phyloP scores from a whole-genome alignment of 1,140 invertebrate genomes.

The Aphis gossypii region DNA sequence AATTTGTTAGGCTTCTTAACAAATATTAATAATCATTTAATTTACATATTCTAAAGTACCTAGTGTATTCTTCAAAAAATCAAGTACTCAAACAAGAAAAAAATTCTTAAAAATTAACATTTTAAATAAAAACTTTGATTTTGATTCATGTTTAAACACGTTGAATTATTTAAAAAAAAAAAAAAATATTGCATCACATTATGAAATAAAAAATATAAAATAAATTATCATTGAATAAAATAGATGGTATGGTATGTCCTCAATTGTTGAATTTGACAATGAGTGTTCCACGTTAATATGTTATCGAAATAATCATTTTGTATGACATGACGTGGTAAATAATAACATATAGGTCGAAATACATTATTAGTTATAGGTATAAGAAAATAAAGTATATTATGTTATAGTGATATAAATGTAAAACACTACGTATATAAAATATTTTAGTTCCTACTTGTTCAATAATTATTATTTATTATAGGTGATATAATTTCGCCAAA shows the following conservation, averaged over 20 bases:
- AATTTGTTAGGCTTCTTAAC: not conserved
- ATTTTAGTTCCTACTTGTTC: too few relatives aligned
- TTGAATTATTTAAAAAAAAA: not conserved
- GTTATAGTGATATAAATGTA: too few relatives aligned
- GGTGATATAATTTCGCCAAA: not conserved
- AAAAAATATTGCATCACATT: not conserved
- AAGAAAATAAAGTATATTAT: too few relatives aligned
- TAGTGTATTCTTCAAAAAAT: not conserved
- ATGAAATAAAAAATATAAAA: not conserved
- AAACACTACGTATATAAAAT: too few relatives aligned
- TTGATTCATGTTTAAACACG: not conserved
- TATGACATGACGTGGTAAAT: not conserved
- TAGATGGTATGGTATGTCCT: not conserved
- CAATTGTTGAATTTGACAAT: not conserved
- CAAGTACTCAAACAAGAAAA: not conserved
- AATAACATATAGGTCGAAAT: not conserved
- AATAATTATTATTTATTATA: not conserved
- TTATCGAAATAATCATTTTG: not conserved
- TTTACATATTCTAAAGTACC: not conserved
- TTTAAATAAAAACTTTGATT: not conserved
- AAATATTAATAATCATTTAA: not conserved
- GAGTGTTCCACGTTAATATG: not conserved
- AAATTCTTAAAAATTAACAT: too few relatives aligned
- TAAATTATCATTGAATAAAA: not conserved
- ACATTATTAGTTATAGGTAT: not conserved